A percentile compares a stretch with the other conserved stretches of the same genome.
phyloP scores from a whole-genome alignment of 2,797 vertebrate genomes.

The Psittacula derbiana region DNA sequence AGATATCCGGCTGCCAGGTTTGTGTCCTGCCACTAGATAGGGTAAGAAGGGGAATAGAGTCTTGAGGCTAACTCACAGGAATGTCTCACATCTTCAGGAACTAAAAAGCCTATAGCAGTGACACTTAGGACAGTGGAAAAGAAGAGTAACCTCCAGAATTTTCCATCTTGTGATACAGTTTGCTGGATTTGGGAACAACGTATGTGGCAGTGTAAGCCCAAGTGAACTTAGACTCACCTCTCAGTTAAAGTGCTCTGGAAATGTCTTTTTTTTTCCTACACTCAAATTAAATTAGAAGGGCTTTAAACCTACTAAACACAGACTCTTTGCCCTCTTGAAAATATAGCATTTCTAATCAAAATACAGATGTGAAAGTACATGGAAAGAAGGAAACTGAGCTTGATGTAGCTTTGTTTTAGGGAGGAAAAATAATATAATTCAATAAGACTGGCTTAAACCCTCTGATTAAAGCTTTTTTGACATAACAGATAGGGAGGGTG shows the following conservation, averaged over 20 bases:
- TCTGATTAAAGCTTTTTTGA: slow-evolving; percentile 77
- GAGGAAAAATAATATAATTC: slow-evolving; percentile 63
- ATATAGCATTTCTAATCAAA: slow-evolving; percentile 64
- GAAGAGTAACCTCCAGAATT: not conserved
- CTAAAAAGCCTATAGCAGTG: not conserved
- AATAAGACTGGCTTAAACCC: slow-evolving; percentile 49
- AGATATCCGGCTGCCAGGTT: not conserved
- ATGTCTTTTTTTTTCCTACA: not conserved
- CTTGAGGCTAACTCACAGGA: not conserved
- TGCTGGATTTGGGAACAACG: not conserved
- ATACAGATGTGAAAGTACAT: slow-evolving; percentile 45
- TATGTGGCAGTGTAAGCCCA: not conserved
- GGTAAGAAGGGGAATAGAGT: not conserved
- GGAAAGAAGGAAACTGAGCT: slow-evolving; percentile 53
- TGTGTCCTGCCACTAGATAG: not conserved
- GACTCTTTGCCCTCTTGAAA: slow-evolving; percentile 29
- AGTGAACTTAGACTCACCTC: slow-evolving; percentile 53
- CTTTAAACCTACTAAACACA: slow-evolving; percentile 22
- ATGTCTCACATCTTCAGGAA: not conserved
- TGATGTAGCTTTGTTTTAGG: slow-evolving; percentile 52
- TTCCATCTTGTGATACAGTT: not conserved
- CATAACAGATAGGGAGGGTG: slow-evolving; percentile 63
- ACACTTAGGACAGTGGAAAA: not conserved
- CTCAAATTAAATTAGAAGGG: slow-evolving; percentile 65
- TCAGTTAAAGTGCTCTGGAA: slow-evolving; percentile 22